These are phyloP conservation scores for Drosophila sturtevanti DNA, from an alignment of 1,140 invertebrate species.

Conservation along the genomic window DNA sequence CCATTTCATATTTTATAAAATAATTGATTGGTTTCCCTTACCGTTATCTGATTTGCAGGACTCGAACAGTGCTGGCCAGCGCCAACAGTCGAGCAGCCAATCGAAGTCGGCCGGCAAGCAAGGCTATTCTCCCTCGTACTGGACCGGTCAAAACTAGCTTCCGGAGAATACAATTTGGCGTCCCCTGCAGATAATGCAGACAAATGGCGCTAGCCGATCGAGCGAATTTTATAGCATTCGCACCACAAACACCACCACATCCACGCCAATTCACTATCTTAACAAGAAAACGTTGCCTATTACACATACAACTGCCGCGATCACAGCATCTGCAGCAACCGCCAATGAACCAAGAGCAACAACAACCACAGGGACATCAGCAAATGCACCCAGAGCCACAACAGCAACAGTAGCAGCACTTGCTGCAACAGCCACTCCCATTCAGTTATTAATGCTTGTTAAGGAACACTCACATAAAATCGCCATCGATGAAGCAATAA, in stretches of 20 bases:
- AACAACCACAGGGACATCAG: constrained; percentile 22
- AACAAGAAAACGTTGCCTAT: constrained; percentile 54
- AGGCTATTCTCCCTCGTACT: constrained; percentile 86
- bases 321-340: constrained; percentile 34
- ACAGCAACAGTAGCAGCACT: constrained; percentile 26
- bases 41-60: constrained; percentile 83
- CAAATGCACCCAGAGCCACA: constrained; percentile 21
- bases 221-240: constrained; percentile 65
- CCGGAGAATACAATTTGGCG: constrained; percentile 71
- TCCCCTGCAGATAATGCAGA: constrained; percentile 62
- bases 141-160: constrained; percentile 85
- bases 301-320: constrained; percentile 34
- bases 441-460: constrained; percentile 63
- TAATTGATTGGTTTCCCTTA: background rate
- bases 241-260: constrained; percentile 36
- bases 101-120: constrained; percentile 88
- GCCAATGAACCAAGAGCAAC: background rate
- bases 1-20: background rate
- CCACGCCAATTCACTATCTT: constrained; percentile 64
- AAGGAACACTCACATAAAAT: constrained; percentile 43
- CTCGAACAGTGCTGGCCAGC: constrained; percentile 87
- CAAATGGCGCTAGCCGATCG: constrained; percentile 31
- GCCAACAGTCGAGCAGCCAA: constrained; percentile 87
- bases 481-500: constrained; percentile 20
- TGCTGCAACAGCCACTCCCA: constrained; percentile 39